Base-by-base conservation (phyloP, 2,797 vertebrate genomes). In the Alca torda region DNA sequence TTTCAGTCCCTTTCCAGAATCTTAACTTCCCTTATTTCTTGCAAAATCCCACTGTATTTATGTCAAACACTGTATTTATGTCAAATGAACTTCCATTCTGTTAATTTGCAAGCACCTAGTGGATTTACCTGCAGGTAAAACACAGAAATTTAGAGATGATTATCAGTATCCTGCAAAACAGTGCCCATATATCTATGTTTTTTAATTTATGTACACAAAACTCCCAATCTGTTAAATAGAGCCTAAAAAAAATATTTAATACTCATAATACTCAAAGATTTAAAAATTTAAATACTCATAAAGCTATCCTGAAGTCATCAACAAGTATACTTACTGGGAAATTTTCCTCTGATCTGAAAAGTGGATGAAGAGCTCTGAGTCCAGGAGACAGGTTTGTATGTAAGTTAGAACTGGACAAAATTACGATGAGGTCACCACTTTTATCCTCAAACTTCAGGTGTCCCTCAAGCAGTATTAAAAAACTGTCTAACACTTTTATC, bases 341-440 rank as follows among this genome's bases (percentile, higher is more conserved):
- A 17, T 43, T 61, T 78, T 43, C 8, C 4, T 61, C 11, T 8
- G 3, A 23, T 69, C 6, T 37, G 45, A 13, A 18, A 88, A 68
- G 17, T 20, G 4, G 5, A 56, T 65, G 18, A 82, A 50, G 3
- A 46, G 4, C 11, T 86, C 17, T 15, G 25, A 33, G 54, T 35
- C 7, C 15, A 43, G 43, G 68, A 63, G 18, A 31, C 21, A 61
- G 65, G 16, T n/a, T 64, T 56, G 3, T 3, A 41, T 51, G 65
- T 57, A 63, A 74, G 3, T 37, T 72, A 7, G 8, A 83, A 51
- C 7, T 48, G 13, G 7, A 56, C 4, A 59, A 56, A 77, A 33
- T 8, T 46, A 13, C 59, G 0, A 54, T 46, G 30, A 51, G 2
- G 6, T 51, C 10, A 11, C 10, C 17, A 1, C 8, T 78, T 64